A percentile compares a stretch with the other conserved stretches of the same genome.
These are phyloP conservation scores for Punctoribates punctum DNA, from an alignment of 2,888 invertebrate genomes.

Conservation along the genomic window DNA sequence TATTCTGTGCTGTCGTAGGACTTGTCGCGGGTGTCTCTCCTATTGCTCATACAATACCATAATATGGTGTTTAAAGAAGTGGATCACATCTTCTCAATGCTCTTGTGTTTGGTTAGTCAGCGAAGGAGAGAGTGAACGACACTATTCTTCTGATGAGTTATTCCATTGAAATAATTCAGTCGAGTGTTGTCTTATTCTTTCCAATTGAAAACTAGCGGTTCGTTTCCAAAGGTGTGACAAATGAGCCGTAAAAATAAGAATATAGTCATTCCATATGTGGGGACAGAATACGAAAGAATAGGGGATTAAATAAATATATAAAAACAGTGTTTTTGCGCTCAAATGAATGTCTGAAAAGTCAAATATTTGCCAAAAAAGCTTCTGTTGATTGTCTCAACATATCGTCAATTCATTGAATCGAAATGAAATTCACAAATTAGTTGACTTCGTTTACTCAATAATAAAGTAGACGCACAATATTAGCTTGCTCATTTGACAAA, in stretches of 20 bases:
- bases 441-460: too few species aligned
- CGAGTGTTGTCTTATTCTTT: background rate
- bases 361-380: constrained; percentile 2
- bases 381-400: background rate
- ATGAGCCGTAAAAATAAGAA: background rate
- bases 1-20: background rate
- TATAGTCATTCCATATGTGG: background rate
- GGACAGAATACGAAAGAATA: background rate
- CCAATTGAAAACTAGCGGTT: background rate
- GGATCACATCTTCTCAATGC: too few species aligned
- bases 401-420: too few species aligned
- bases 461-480: too few species aligned
- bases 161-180: background rate
- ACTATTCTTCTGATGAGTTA: background rate
- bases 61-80: too few species aligned
- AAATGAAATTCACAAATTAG: too few species aligned
- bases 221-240: background rate
- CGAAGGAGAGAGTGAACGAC: too few species aligned
- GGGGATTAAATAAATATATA: constrained; percentile 2
- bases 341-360: background rate
- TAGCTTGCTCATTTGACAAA: too few species aligned
- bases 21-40: background rate
- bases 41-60: too few species aligned
- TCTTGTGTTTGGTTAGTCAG: too few species aligned
- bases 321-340: background rate